Conservation (phyloP, 2,113 vertebrate species). For the Bos indicus region DNA sequence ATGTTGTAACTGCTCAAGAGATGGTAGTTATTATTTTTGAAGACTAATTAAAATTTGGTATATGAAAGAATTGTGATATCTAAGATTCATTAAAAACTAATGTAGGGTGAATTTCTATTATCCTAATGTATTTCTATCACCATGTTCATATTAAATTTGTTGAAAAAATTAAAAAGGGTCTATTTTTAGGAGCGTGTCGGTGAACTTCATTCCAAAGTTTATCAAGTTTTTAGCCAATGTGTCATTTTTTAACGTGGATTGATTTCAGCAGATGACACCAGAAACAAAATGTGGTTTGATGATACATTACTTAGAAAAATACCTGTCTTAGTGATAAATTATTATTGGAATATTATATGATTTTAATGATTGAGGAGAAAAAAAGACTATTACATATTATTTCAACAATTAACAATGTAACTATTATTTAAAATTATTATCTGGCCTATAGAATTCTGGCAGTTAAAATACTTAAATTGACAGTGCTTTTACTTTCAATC, state of each 20-base stretch:
- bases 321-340: slow-evolving; percentile 70
- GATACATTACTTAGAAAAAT: slow-evolving; percentile 77
- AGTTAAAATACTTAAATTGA: slow-evolving; percentile 34
- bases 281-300: slow-evolving; percentile 68
- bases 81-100: slow-evolving; percentile 76
- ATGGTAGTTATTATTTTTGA: slow-evolving; percentile 67
- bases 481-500: slow-evolving; percentile 54
- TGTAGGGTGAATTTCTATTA: slow-evolving; percentile 75
- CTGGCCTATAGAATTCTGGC: slow-evolving; percentile 47
- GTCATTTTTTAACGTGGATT: slow-evolving; percentile 53
- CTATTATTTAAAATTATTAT: slow-evolving; percentile 72
- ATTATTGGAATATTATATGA: slow-evolving; percentile 66
- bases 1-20: not conserved
- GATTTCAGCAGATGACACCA: slow-evolving; percentile 52
- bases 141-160: slow-evolving; percentile 66
- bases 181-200: slow-evolving; percentile 64
- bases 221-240: slow-evolving; percentile 62
- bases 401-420: slow-evolving; percentile 74
- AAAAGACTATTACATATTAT: slow-evolving; percentile 70
- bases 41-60: slow-evolving; percentile 71
- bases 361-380: slow-evolving; percentile 71
- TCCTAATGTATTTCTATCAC: slow-evolving; percentile 72
- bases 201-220: slow-evolving; percentile 70
- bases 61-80: slow-evolving; percentile 68
- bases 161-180: slow-evolving; percentile 68